phyloP scores from a whole-genome alignment of 2,888 invertebrate genomes.

The Arge pagana region DNA sequence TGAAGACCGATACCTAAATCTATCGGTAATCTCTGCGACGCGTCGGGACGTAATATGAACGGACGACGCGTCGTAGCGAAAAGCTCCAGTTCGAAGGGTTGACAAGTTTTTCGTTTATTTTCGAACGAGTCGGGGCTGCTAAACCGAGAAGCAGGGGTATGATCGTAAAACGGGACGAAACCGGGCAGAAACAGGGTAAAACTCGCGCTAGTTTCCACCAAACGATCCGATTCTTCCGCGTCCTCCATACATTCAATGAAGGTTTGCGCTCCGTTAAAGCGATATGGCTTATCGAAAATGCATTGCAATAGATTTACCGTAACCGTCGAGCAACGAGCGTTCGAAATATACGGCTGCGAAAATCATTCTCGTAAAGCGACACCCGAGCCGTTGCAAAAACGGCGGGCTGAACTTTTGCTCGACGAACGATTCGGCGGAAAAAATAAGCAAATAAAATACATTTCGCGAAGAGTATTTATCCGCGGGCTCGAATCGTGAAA shows the following conservation, averaged over 20 bases:
- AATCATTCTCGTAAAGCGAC: constrained; percentile 35
- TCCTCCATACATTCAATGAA: constrained; percentile 33
- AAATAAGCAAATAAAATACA: no score
- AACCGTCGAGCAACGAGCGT: background rate
- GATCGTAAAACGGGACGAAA: constrained; percentile 11
- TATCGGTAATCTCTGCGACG: constrained; percentile 36
- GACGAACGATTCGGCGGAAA: no score
- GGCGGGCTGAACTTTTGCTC: no score
- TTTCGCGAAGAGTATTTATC: no score
- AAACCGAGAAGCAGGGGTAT: background rate
- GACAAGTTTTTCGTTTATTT: constrained; percentile 19
- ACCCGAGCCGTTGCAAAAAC: no score
- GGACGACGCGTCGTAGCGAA: constrained; percentile 18
- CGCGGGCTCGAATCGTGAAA: no score
- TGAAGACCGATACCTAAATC: constrained; percentile 34
- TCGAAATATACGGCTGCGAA: constrained; percentile 23
- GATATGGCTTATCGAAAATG: constrained; percentile 42
- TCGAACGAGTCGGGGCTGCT: background rate
- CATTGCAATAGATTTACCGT: constrained; percentile 40
- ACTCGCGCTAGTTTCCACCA: constrained; percentile 3
- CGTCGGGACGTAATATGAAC: background rate
- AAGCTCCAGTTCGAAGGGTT: constrained; percentile 24
- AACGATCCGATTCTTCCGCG: background rate
- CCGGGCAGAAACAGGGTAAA: constrained; percentile 2
- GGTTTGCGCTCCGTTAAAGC: constrained; percentile 43